A percentile compares a stretch with the other conserved stretches of the same genome.
Evolutionary conservation across 2,113 vertebrate species (phyloP).

Genomic region (Megaleporinus macrocephalus): DNA sequence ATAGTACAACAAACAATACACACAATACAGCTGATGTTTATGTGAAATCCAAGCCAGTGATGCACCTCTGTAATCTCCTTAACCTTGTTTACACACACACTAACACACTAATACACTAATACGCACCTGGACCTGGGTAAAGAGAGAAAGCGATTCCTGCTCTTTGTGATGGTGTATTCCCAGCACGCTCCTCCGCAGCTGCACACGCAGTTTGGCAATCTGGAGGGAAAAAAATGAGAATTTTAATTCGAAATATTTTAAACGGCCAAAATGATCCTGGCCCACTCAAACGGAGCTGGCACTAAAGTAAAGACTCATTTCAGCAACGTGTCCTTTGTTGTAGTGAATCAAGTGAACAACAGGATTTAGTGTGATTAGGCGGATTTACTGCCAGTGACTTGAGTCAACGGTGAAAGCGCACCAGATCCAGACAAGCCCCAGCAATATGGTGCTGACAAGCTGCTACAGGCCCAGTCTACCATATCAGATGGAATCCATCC

Average conservation of each 20-base stretch:
- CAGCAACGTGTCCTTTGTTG: neutral
- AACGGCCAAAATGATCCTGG: neutral
- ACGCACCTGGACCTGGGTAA: constrained; percentile 82
- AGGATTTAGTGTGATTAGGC: neutral
- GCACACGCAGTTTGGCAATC: constrained; percentile 94
- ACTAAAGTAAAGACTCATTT: neutral
- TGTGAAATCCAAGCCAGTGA: neutral
- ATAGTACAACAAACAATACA: neutral
- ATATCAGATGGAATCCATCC: too few species aligned
- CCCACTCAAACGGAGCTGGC: neutral
- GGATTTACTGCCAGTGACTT: neutral
- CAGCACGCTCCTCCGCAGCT: constrained; percentile 92
- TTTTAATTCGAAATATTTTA: too few species aligned
- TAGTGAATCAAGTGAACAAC: neutral
- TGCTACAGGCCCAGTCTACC: neutral
- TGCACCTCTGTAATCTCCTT: neutral
- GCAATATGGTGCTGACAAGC: neutral
- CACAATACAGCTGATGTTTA: too few species aligned
- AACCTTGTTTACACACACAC: neutral
- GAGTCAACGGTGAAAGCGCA: neutral
- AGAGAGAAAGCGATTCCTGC: constrained; percentile 80
- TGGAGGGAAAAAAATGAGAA: constrained; percentile 74
- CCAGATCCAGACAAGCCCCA: neutral
- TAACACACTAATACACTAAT: neutral
- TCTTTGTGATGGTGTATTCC: constrained; percentile 87